phyloP scores from a whole-genome alignment of 2,888 invertebrate genomes.

The Sinelater perroti region DNA sequence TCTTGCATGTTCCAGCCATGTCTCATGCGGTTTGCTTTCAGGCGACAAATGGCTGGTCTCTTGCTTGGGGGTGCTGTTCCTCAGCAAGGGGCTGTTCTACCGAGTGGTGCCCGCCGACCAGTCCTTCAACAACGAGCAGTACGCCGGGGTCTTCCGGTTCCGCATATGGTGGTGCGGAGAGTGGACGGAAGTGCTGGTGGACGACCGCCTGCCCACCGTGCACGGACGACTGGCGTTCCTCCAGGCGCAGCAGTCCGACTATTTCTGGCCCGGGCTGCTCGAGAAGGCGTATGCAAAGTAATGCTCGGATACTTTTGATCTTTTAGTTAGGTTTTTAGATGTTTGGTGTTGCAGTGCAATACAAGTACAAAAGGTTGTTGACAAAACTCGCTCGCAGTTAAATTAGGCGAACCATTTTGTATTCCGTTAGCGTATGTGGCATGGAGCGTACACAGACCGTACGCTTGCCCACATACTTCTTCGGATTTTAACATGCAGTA shows the following conservation, averaged over 20 bases:
- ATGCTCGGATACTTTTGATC: too few relatives aligned
- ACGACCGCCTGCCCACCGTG: conserved; percentile 88
- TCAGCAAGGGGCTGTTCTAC: conserved; percentile 88
- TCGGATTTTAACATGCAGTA: too few relatives aligned
- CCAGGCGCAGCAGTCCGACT: conserved; percentile 80
- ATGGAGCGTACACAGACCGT: too few relatives aligned
- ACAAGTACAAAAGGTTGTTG: too few relatives aligned
- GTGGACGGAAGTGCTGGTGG: conserved; percentile 90
- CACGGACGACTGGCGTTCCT: conserved; percentile 87
- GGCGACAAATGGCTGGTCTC: conserved; percentile 93
- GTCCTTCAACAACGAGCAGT: conserved; percentile 73
- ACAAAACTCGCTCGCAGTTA: too few relatives aligned
- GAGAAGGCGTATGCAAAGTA: conserved; percentile 95
- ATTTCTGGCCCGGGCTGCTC: conserved; percentile 88
- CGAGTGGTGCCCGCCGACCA: conserved; percentile 92
- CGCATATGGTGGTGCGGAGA: conserved; percentile 94
- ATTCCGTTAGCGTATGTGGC: too few relatives aligned
- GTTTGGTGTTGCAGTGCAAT: too few relatives aligned
- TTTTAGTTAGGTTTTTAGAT: too few relatives aligned
- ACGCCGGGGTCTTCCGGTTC: conserved; percentile 86
- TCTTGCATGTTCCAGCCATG: neutral
- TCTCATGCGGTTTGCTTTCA: conserved; percentile 56
- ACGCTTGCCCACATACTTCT: too few relatives aligned
- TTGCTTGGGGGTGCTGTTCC: conserved; percentile 83
- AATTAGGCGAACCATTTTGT: too few relatives aligned